Evolutionary conservation across 1,140 invertebrate genomes (phyloP).

Genomic region (Samia ricini): DNA sequence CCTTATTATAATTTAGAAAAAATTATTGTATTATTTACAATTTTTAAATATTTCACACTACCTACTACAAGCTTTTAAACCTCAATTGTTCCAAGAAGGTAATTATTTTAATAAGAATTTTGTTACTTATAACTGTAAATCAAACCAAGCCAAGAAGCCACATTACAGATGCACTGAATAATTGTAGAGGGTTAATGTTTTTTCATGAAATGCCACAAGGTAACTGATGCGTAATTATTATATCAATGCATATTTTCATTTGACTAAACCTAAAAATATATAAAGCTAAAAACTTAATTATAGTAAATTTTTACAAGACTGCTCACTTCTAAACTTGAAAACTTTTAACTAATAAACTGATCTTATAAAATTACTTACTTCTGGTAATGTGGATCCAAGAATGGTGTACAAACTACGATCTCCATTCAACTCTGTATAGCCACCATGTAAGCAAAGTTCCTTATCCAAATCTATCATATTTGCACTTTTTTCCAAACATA

Average conservation of each 20-base stretch:
- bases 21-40: background rate
- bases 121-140: too few species aligned
- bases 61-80: background rate
- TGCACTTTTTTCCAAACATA: conserved; percentile 48
- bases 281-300: background rate
- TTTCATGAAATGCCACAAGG: too few species aligned
- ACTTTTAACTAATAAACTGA: background rate
- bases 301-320: background rate
- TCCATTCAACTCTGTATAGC: conserved; percentile 47
- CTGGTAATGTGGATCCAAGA: conserved; percentile 46
- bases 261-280: background rate
- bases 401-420: conserved; percentile 47
- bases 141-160: too few species aligned
- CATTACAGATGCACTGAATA: too few species aligned
- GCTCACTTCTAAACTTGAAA: background rate
- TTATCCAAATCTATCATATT: conserved; percentile 44
- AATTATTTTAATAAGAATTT: background rate
- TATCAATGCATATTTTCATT: too few species aligned
- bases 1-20: background rate
- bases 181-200: too few species aligned
- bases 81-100: background rate
- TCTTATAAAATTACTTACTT: conserved; percentile 43
- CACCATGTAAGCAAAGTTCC: conserved; percentile 49
- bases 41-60: background rate
- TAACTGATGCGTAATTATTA: too few species aligned